Evolutionary conservation across 2,113 vertebrate genomes (phyloP), one percentile per base, ranked within the genome.

Genomic region (Lagopus leucura): DNA sequence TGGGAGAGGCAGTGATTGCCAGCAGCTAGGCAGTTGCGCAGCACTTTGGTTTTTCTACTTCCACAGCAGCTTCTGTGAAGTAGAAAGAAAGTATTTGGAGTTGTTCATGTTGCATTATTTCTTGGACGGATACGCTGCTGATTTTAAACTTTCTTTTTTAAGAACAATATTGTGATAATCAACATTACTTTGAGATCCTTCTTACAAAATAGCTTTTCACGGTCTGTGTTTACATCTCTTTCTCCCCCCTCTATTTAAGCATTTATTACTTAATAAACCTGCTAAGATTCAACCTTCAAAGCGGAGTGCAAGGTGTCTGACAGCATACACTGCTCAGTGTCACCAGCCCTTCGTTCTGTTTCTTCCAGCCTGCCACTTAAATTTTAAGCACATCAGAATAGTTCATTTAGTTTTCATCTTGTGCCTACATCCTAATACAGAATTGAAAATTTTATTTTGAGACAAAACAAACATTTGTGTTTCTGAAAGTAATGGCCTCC

Each of bases 21-120:
- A 34, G 17, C 15, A 12, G 11, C 55, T 20, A 43, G 25, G 40
- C 17, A 48, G 11, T 78, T 88, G 19, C 70, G 27, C 32, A 76
- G 42, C 17, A 13, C 27, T 92, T 85, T 3, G 30, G 1, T 17
- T 76, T 88, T 78, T 67, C 20, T 38, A 40, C n/a, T 54, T 74
- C 70, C 16, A 10, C 11, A 47, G 6, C 30, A 89, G 24, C 3
- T 47, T 77, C 21, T 0, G 0, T 84, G 71, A 74, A 82, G 40
- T 17, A 8, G 12, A 38, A 38, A 38, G 38, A 38, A 38, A 2
- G 0, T 2, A 4, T 1, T 69, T 30, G 16, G 28, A 79, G 8
- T 16, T 69, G 13, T 69, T 27, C 82, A 32, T 76, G 13, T 47
- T 72, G 5, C 84, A 14, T 67, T 70, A 19, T 71, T 70, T 73